phyloP scores from a whole-genome alignment of 2,888 invertebrate species.

The Xestia xanthographa region DNA sequence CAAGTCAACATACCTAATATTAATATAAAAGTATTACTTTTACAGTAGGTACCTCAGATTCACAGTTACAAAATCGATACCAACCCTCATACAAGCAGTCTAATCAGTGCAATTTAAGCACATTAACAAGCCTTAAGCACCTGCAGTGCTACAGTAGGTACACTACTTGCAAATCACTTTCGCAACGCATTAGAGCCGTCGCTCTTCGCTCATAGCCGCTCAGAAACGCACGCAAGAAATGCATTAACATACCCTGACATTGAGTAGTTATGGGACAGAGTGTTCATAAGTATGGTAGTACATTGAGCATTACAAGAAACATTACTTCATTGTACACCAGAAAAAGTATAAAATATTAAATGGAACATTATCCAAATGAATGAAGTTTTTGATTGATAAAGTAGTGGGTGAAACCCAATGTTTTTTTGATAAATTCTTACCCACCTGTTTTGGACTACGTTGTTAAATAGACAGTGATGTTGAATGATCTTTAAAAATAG shows the following conservation, averaged over 20 bases:
- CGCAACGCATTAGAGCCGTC: slow-evolving; percentile 59
- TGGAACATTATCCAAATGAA: not conserved
- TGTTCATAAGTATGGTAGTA: not conserved
- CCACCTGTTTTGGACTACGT: not conserved
- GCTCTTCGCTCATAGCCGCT: slow-evolving; percentile 56
- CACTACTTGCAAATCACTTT: slow-evolving; percentile 61
- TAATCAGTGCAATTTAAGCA: slow-evolving; percentile 36
- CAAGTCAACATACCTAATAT: not conserved
- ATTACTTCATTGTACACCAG: not conserved
- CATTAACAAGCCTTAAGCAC: slow-evolving; percentile 54
- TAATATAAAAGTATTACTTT: not conserved
- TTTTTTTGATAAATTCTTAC: not conserved
- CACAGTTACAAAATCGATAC: not conserved
- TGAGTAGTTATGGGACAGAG: slow-evolving; percentile 18
- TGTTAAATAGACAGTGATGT: not conserved
- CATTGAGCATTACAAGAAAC: not conserved
- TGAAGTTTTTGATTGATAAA: not conserved
- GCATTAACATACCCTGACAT: slow-evolving; percentile 75
- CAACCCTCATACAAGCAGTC: slow-evolving; percentile 12
- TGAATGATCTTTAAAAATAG: not conserved
- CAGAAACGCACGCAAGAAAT: slow-evolving; percentile 77
- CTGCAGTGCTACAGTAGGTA: slow-evolving; percentile 35
- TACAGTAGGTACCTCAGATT: not conserved
- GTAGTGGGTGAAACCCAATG: not conserved
- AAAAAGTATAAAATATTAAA: not conserved